Evolutionary conservation across 2,888 invertebrate species (phyloP).

Genomic region (Tupiocoris notatus): DNA sequence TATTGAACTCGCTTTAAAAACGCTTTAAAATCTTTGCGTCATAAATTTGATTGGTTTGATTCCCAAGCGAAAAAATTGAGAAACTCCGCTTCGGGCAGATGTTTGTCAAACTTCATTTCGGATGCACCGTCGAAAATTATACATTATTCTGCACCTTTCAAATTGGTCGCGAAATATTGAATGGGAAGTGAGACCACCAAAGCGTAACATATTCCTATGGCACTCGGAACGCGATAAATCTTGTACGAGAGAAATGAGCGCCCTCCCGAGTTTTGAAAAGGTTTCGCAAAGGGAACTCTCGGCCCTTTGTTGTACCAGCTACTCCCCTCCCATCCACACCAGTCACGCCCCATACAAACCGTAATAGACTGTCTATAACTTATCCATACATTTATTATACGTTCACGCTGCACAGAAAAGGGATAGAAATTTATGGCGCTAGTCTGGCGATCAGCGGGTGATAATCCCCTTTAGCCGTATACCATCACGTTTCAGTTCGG

Average conservation of each 20-base stretch:
- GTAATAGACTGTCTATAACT: slow-evolving; percentile 41
- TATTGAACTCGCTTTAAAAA: neutral
- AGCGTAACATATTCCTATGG: slow-evolving; percentile 42
- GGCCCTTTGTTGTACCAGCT: neutral
- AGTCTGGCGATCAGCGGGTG: slow-evolving; percentile 35
- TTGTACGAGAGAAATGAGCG: slow-evolving; percentile 23
- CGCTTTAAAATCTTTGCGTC: neutral
- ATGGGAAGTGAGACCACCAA: slow-evolving; percentile 28
- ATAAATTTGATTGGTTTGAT: neutral
- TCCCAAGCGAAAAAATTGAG: neutral
- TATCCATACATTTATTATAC: slow-evolving; percentile 41
- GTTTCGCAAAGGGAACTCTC: slow-evolving; percentile 1
- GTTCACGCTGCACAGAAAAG: neutral
- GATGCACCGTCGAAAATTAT: slow-evolving; percentile 33
- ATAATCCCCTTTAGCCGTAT: slow-evolving; percentile 37
- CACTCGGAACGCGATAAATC: slow-evolving; percentile 35
- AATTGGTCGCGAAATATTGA: neutral
- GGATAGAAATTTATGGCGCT: slow-evolving; percentile 30
- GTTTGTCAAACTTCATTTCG: slow-evolving; percentile 29
- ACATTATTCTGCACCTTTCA: slow-evolving; percentile 38
- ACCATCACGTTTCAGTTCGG: slow-evolving; percentile 27
- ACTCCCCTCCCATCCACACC: neutral
- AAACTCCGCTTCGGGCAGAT: slow-evolving; percentile 9
- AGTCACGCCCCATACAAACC: slow-evolving; percentile 35
- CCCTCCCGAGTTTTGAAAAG: slow-evolving; percentile 36